A percentile compares a stretch with the other conserved stretches of the same genome.
These are phyloP conservation scores for Eupsilia transversa DNA, from an alignment of 2,888 invertebrate genomes.

Conservation along the genomic window DNA sequence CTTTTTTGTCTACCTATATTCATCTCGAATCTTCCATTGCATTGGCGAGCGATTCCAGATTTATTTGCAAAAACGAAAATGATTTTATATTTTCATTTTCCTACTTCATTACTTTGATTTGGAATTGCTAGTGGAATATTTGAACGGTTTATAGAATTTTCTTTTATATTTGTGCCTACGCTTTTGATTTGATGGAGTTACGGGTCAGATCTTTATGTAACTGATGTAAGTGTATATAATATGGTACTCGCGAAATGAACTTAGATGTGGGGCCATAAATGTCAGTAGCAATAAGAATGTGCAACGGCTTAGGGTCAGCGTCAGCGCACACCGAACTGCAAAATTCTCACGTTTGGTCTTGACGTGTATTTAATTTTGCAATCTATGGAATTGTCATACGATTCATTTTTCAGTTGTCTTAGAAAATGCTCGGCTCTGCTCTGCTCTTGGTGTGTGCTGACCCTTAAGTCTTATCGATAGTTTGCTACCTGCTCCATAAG, in stretches of 20 bases:
- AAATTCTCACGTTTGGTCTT: too few species aligned
- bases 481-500: too few species aligned
- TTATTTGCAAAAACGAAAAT: conserved; percentile 75
- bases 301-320: too few species aligned
- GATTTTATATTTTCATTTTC: conserved; percentile 72
- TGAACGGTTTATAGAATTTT: conserved; percentile 47
- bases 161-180: conserved; percentile 25
- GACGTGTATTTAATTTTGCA: too few species aligned
- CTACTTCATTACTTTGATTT: conserved; percentile 69
- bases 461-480: too few species aligned
- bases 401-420: too few species aligned
- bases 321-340: too few species aligned
- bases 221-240: background rate
- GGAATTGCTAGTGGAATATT: conserved; percentile 54
- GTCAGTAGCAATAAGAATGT: too few species aligned
- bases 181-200: conserved; percentile 46
- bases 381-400: too few species aligned
- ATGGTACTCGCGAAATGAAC: background rate
- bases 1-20: conserved; percentile 75
- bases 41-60: conserved; percentile 71
- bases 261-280: too few species aligned
- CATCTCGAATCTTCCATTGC: conserved; percentile 69
- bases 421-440: too few species aligned
- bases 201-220: conserved; percentile 10
- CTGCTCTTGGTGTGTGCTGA: too few species aligned